Base-by-base conservation (phyloP, 2,797 vertebrate genomes). In the Smutsia gigantea region DNA sequence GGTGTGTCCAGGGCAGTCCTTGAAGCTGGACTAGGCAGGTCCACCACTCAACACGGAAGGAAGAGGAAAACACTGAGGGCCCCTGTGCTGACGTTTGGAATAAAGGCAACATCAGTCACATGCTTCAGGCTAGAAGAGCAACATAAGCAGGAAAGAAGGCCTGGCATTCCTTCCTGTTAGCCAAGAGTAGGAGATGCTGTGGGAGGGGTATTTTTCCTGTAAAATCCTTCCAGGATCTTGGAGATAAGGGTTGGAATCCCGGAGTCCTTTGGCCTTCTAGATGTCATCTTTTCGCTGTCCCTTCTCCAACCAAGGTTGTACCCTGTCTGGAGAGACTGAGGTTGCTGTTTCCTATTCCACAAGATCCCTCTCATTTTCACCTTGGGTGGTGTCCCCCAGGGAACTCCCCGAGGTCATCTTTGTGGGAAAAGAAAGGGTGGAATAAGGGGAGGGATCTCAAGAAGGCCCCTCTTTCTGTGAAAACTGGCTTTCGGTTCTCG, bases 251-350 rank as follows among this genome's bases (percentile, higher is more conserved):
- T 18, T n/a, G 59, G 72, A 71, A 46, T 39, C 61, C 66, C 71
- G 21, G 59, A 68, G 79, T 55, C 31, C 78, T 93, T 75, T 84
- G 81, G 29, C 39, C 79, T 91, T 84, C 59, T 92, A 51, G 90
- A 29, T 59, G 72, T 39, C 66, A 61, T 92, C 51, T 88, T 77
- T 75, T 66, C 74, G 42, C 59, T 29, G 66, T 91, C 23, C 39
- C 27, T 0, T 83, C 66, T 84, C 57, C 37, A 82, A 37, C 59
- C 77, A 49, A 53, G 57, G 85, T 55, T 31, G 2, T 72, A 72
- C n/a, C 19, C 51, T 25, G 78, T 75, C 68, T 93, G 49, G 39
- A 82, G 59, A 93, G 57, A 87, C 59, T 61, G 34, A 89, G 6
- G n/a, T 83, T 88, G 12, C 72, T 79, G 29, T 92, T 90, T 86